Evolutionary conservation across 2,113 vertebrate genomes (phyloP), one percentile per base, ranked within the genome.

Genomic region (Melanerpes aurifrons): DNA sequence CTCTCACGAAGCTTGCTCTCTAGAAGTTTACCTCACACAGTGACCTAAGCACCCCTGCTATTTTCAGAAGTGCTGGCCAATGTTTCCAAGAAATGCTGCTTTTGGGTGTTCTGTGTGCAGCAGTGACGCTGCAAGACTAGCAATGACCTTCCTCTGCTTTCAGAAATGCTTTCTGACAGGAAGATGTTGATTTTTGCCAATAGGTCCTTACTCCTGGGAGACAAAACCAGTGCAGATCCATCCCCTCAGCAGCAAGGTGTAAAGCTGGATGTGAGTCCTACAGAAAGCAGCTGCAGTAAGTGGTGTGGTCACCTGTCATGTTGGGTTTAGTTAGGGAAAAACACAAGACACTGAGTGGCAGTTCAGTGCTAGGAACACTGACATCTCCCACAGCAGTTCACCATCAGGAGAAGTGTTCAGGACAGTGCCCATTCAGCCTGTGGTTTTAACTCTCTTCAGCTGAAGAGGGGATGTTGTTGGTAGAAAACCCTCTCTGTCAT

Each of bases 21-120:
- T 40, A 54, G 61, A 59, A 22, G 28, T 7, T 29, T 47, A 8
- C n/a, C 25, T 32, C 22, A 22, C 9, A 11, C 53, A 5, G 21
- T 45, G 26, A 47, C 3, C 1, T 9, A 14, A 14, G 40, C 25
- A 6, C 18, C 43, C 0, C 0, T 19, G 35, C 31, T 66, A 6
- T 58, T 76, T 47, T 53, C 50, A 40, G n/a, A 82, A 82, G 29
- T 15, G 29, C 37, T 58, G 56, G 4, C 29, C 9, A 5, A 10
- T 85, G 82, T 81, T 69, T n/a, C n/a, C 13, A 62, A 21, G 40
- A 83, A 67, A 58, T 14, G 6, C 19, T 77, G 31, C 22, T 28
- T 70, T 89, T 68, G 53, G 7, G 64, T 68, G 9, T 25, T 61
- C 24, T 20, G 12, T 1, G 0, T 2, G 1, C 15, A 7, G 5